Evolutionary conservation across 2,797 vertebrate species (phyloP).

Genomic region (Momotus momota): DNA sequence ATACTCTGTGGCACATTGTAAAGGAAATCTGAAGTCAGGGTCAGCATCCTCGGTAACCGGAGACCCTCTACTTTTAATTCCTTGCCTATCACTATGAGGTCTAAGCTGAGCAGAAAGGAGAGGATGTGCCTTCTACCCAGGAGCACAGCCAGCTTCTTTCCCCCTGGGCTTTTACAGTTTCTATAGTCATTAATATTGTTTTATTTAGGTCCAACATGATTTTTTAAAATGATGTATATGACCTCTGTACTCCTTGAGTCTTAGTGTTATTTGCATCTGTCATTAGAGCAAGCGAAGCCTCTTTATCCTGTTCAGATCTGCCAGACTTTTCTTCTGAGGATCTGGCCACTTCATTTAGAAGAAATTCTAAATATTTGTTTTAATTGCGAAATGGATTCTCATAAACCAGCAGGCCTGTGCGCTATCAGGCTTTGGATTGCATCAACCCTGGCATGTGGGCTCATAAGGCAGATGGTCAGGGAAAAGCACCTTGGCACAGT

Average conservation of each 20-base stretch:
- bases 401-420: constrained; percentile 73
- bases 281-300: constrained; percentile 59
- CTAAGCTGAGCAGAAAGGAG: background rate
- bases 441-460: constrained; percentile 72
- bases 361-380: constrained; percentile 77
- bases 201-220: background rate
- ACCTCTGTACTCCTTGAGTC: constrained; percentile 50
- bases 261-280: constrained; percentile 56
- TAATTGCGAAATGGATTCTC: constrained; percentile 75
- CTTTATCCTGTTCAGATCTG: constrained; percentile 52
- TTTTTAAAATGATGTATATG: background rate
- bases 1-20: background rate
- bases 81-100: background rate
- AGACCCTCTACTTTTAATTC: background rate
- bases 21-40: background rate
- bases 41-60: background rate
- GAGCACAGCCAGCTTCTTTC: background rate
- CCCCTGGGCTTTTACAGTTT: background rate
- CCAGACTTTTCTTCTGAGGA: constrained; percentile 59
- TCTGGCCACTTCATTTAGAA: constrained; percentile 52
- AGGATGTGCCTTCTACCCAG: background rate
- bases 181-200: fast-evolving
- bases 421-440: constrained; percentile 74
- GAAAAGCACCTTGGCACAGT: constrained; percentile 71
- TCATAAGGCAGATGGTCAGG: constrained; percentile 75